These are phyloP conservation scores for Bombylius major DNA, from an alignment of 2,888 invertebrate genomes.

Conservation along the genomic window DNA sequence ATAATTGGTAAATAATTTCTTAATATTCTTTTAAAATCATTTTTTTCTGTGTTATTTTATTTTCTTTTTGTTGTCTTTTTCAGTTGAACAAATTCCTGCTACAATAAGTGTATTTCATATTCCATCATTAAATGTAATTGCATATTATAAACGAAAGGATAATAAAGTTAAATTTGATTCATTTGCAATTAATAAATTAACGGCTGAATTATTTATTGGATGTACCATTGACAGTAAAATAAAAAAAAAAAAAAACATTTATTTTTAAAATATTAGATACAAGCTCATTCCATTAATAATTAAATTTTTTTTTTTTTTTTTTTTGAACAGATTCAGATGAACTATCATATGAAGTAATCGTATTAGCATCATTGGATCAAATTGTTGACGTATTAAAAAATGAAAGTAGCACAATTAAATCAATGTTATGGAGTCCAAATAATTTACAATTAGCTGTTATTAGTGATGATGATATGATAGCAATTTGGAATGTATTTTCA, in stretches of 20 bases:
- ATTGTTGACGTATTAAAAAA: conserved; percentile 29
- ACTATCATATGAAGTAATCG: conserved; percentile 25
- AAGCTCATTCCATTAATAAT: no score
- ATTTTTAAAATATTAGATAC: no score
- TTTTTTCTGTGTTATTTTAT: conserved; percentile 21
- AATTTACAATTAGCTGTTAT: conserved; percentile 30
- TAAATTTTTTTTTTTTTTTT: not conserved
- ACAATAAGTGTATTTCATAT: conserved; percentile 28
- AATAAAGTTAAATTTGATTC: conserved; percentile 25
- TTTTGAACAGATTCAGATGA: conserved; percentile 17
- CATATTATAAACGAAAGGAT: conserved; percentile 28
- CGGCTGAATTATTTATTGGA: conserved; percentile 36
- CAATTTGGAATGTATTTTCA: conserved; percentile 35
- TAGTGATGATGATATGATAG: conserved; percentile 34
- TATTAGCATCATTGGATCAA: conserved; percentile 30
- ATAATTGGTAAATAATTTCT: conserved; percentile 26
- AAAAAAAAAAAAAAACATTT: no score
- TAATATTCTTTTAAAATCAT: conserved; percentile 4
- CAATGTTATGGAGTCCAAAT: conserved; percentile 31
- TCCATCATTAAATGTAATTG: conserved; percentile 25
- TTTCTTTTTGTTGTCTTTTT: conserved; percentile 8
- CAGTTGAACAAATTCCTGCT: conserved; percentile 27
- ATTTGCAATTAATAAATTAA: conserved; percentile 34
- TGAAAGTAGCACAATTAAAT: conserved; percentile 26
- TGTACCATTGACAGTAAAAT: conserved; percentile 16